Evolutionary conservation across 2,113 vertebrate genomes (phyloP), one percentile per base, ranked within the genome.

Genomic region (Mugil cephalus): DNA sequence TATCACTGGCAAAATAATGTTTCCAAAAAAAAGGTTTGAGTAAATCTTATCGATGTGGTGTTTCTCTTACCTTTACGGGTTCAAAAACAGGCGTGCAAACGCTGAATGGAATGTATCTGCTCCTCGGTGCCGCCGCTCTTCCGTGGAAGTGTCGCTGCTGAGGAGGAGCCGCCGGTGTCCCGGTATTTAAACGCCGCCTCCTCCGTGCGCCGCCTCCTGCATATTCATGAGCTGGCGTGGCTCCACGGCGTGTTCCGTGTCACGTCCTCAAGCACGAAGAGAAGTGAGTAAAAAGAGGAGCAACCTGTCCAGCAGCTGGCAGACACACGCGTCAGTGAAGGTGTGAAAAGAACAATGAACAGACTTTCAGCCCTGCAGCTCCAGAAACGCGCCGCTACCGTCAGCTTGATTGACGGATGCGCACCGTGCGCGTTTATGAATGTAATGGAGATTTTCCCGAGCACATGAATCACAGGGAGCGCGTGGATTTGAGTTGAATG

Each of bases 181-280:
- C 59, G 1, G 11, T 79, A 85, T 93, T 86, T 93, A 93, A 89
- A 77, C 66, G 10, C 67, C 14, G 45, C 68, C 56, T 2, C 62
- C 69, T 0, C 15, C 0, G 24, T 7, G 12, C 9, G 70, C n/a
- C 72, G 54, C 53, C 14, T 53, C 81, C 36, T 66, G 4, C 38
- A 79, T 74, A 18, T 51, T 18, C 54, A 67, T 48, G 66, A 54
- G 56, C 2, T 24, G 45, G 77, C 0, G 10, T 0, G 39, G 1
- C 0, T 0, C 7, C 10, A 0, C 34, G 1, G n/a, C 91, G 72
- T 93, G 93, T 24, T 2, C 10, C 0, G 0, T 34, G 91, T 86
- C 93, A 94, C 92, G 93, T 94, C 77, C 77, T 30, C 24, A 30
- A 30, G 24, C 24, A 30, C 24, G 24, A 30, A n/a, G 3, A 30